These are phyloP conservation scores for Lepidocyrtoides sp. DNA, from an alignment of 2,888 invertebrate species.

Conservation along the genomic window DNA sequence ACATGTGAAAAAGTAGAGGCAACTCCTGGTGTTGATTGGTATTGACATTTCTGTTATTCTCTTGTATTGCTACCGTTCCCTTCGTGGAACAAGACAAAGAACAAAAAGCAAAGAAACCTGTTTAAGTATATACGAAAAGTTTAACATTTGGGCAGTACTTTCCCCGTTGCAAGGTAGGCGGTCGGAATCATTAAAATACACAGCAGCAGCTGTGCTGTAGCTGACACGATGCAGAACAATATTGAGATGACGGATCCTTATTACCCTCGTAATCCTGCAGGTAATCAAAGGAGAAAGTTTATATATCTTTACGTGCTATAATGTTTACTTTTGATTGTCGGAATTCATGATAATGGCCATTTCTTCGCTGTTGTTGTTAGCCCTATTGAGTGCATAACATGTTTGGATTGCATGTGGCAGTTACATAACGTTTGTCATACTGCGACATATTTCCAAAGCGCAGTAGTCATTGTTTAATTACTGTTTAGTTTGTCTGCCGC, in stretches of 20 bases:
- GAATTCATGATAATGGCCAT: background rate
- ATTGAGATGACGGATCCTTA: conserved; percentile 84
- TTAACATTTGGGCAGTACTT: background rate
- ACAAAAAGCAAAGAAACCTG: too few species aligned
- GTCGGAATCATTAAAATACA: background rate
- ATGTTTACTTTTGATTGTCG: background rate
- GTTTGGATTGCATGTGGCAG: background rate
- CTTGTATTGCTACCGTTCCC: background rate
- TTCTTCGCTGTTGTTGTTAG: background rate
- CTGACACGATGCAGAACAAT: conserved; percentile 68
- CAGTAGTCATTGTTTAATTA: background rate
- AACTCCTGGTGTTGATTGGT: background rate
- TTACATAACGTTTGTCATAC: background rate
- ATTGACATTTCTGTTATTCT: background rate
- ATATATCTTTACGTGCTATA: background rate
- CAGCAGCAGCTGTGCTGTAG: background rate
- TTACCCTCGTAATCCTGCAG: conserved; percentile 83
- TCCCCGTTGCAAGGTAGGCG: background rate
- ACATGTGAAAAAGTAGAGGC: background rate
- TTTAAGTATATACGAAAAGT: too few species aligned
- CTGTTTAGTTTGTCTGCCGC: background rate
- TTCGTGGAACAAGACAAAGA: background rate
- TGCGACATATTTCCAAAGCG: background rate
- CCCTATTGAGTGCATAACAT: background rate
- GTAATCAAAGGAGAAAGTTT: conserved; percentile 57